These are phyloP conservation scores for Drosophila greeni DNA, from an alignment of 2,888 invertebrate species.

Conservation along the genomic window DNA sequence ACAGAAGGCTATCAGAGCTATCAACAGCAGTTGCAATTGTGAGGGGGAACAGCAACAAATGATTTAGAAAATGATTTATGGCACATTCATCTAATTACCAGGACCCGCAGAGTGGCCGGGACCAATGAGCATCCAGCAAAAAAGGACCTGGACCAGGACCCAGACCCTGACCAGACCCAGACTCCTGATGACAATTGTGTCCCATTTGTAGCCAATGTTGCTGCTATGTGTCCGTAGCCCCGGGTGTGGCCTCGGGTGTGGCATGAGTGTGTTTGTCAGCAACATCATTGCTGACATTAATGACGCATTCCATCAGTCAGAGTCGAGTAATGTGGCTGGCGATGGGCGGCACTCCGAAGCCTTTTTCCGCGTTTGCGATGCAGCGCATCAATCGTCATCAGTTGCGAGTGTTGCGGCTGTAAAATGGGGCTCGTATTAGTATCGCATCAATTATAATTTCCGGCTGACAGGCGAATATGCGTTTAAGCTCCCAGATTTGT, in stretches of 20 bases:
- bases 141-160: conserved; percentile 50
- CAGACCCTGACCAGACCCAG: conserved; percentile 44
- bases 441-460: conserved; percentile 73
- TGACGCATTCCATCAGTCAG: conserved; percentile 68
- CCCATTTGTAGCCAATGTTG: conserved; percentile 49
- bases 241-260: conserved; percentile 16
- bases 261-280: conserved; percentile 40
- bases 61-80: conserved; percentile 72
- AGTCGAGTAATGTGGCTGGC: conserved; percentile 11
- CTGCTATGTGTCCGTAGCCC: not conserved
- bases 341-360: conserved; percentile 39
- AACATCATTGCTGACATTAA: conserved; percentile 68
- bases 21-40: conserved; percentile 29
- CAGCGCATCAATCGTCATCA: conserved; percentile 66
- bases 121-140: conserved; percentile 38
- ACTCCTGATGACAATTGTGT: conserved; percentile 63
- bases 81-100: conserved; percentile 71
- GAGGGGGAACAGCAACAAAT: conserved; percentile 53
- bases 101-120: conserved; percentile 59
- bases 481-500: conserved; percentile 57
- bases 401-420: conserved; percentile 26
- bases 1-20: conserved; percentile 19
- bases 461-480: conserved; percentile 62
- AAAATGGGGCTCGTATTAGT: conserved; percentile 61
- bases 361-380: conserved; percentile 64